Conservation (phyloP, 2,888 invertebrate genomes). For the Xylota sylvarum region DNA sequence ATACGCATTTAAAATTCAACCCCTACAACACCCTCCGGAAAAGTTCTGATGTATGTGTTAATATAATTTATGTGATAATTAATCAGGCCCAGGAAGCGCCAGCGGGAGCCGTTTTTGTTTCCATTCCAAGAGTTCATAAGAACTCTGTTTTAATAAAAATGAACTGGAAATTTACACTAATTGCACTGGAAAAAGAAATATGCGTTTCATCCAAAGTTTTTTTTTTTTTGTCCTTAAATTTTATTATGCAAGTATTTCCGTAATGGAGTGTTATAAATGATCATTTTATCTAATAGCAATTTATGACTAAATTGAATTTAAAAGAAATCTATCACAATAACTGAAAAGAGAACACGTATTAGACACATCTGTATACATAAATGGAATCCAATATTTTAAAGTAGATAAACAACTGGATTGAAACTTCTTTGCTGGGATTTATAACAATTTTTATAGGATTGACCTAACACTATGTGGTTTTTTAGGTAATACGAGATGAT, state of each 20-base stretch:
- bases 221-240: constrained; percentile 3
- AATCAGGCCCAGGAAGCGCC: constrained; percentile 66
- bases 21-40: constrained; percentile 56
- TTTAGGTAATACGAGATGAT: constrained; percentile 38
- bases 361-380: not conserved
- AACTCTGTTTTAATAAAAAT: constrained; percentile 50
- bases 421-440: not conserved
- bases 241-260: constrained; percentile 29
- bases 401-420: not conserved
- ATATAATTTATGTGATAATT: constrained; percentile 74
- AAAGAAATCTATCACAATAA: not conserved
- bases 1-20: constrained; percentile 53
- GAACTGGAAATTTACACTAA: constrained; percentile 67
- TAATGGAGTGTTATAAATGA: constrained; percentile 4
- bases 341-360: not conserved
- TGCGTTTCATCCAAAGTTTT: constrained; percentile 11
- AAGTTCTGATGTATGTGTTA: constrained; percentile 69
- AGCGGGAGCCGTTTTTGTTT: constrained; percentile 64
- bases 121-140: constrained; percentile 51
- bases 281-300: constrained; percentile 7
- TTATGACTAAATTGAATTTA: not conserved
- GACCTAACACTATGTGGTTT: constrained; percentile 23
- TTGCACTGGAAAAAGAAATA: constrained; percentile 43
- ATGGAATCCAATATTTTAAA: not conserved
- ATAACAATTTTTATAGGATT: constrained; percentile 12